phyloP scores from a whole-genome alignment of 2,113 vertebrate genomes.

The Pachycephala philippinensis region DNA sequence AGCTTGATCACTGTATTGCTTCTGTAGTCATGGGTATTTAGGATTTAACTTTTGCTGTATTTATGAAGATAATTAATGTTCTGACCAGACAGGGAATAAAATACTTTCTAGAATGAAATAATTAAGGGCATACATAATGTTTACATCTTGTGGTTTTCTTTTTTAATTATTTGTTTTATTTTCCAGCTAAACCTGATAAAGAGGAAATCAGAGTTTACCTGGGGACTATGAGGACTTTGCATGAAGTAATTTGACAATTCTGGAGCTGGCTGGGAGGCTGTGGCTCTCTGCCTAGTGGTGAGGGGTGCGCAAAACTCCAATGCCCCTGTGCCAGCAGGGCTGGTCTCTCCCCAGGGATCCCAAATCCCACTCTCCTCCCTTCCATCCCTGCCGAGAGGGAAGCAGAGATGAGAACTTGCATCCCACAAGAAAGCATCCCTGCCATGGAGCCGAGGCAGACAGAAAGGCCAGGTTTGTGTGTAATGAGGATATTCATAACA shows the following conservation, averaged over 20 bases:
- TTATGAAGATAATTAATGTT: conserved; percentile 82
- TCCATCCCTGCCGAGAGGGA: accelerated
- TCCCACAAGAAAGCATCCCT: not conserved
- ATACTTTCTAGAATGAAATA: conserved; percentile 75
- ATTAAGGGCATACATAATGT: conserved; percentile 75
- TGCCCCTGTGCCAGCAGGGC: not conserved
- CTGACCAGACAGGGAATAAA: conserved; percentile 73
- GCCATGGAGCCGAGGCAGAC: accelerated
- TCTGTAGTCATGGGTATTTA: conserved; percentile 70
- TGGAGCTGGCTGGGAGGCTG: not conserved
- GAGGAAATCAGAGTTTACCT: conserved; percentile 23
- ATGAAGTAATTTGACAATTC: not conserved
- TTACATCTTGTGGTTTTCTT: conserved; percentile 54
- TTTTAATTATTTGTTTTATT: conserved; percentile 72
- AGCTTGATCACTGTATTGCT: conserved; percentile 67
- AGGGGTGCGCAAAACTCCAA: accelerated
- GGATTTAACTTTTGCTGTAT: conserved; percentile 80
- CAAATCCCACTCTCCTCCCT: not conserved
- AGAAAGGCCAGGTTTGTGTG: not conserved
- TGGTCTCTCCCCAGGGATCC: accelerated
- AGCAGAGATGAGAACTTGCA: accelerated
- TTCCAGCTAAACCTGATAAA: conserved; percentile 51
- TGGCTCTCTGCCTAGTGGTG: accelerated
- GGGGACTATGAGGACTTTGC: not conserved
- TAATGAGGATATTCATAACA: not conserved